A percentile compares a stretch with the other conserved stretches of the same genome.
These are phyloP conservation scores for Eupeodes corollae DNA, from an alignment of 1,140 invertebrate genomes.

Conservation along the genomic window DNA sequence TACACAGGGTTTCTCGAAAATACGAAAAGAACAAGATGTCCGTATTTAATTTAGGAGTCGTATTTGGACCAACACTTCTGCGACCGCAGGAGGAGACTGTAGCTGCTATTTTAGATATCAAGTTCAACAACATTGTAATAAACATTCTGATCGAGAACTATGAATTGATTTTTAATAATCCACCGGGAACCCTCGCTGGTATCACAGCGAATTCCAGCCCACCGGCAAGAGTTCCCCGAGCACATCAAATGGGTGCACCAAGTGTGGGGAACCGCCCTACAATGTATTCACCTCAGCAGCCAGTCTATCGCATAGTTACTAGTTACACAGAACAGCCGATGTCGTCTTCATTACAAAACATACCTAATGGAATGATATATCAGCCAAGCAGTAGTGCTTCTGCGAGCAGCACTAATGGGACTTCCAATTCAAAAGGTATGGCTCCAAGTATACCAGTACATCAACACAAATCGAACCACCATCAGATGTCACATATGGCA, in stretches of 20 bases:
- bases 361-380: constrained; percentile 34
- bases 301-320: constrained; percentile 25
- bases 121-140: constrained; percentile 96
- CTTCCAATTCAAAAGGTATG: not conserved
- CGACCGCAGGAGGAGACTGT: constrained; percentile 91
- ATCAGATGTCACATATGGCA: constrained; percentile 10
- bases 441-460: not conserved
- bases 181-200: constrained; percentile 29
- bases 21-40: constrained; percentile 92
- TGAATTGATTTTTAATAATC: constrained; percentile 57
- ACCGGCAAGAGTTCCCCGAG: constrained; percentile 28
- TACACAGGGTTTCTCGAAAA: constrained; percentile 66
- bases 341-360: constrained; percentile 35
- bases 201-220: constrained; percentile 25
- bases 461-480: not conserved
- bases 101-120: constrained; percentile 95
- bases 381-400: constrained; percentile 8
- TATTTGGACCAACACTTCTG: constrained; percentile 94
- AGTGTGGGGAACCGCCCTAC: constrained; percentile 9
- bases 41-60: constrained; percentile 93
- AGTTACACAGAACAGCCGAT: constrained; percentile 30
- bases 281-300: constrained; percentile 30
- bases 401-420: constrained; percentile 6
- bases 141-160: constrained; percentile 92
- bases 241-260: constrained; percentile 17